Base-by-base conservation (phyloP, 2,113 vertebrate genomes). In the Sinocyclocheilus maitianheensis region DNA sequence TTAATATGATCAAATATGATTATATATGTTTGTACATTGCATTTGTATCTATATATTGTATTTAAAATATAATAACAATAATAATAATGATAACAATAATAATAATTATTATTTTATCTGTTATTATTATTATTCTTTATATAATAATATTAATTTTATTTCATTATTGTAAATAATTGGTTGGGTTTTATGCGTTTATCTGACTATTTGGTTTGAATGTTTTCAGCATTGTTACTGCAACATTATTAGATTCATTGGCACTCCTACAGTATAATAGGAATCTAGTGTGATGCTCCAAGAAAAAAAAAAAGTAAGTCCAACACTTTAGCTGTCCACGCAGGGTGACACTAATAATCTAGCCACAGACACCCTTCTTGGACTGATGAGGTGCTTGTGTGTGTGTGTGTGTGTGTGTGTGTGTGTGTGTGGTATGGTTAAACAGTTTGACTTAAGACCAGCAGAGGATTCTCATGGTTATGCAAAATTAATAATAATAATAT, bases 351-450 rank as follows among this genome's bases (percentile, higher is more conserved):
- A 83, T 83, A 74, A 48, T 53, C 63, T 43, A 78, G 53, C 79
- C 55, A 69, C 79, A 83, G 46, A 71, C 48, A 67, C 30, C 24
- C 46, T 77, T 30, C 62, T 71, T 83, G 85, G 72, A 84, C 79
- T 84, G 85, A 77, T 77, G 62, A 58, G 76, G 62, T 84, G 81
- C 34, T 13, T 81, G 51, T 74, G 77, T 75, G 53, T 48, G 1
- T 48, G 3, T 10, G 30, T 58, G 43, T 63, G 63, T 11, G 2
- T 80, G 20, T 58, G 18, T 79, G 26, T 26, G 63, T 11, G 2
- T 80, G 20, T 58, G 18, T 79, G 26, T 26, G 85, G 91, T 90
- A 89, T 72, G 58, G 62, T 77, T 87, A 88, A 91, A 16, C 7
- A 24, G 62, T 69, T 78, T 87, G 81, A 83, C 24, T 53, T 13